A percentile compares a stretch with the other conserved stretches of the same genome.
Evolutionary conservation across 2,888 invertebrate genomes (phyloP).

Genomic region (Frankliniella fusca): DNA sequence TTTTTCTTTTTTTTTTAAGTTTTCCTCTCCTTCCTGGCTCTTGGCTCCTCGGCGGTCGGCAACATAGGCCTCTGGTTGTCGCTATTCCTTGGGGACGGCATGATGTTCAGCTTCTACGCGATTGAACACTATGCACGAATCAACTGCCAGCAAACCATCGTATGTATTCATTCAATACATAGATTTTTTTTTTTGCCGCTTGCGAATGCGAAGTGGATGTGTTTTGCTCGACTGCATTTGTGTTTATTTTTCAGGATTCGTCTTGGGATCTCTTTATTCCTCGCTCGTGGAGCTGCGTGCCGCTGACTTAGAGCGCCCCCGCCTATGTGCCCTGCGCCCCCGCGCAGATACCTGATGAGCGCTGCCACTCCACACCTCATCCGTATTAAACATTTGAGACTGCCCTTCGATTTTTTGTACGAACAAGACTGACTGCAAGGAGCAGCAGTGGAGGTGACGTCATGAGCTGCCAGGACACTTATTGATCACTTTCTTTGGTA

Average conservation of each 20-base stretch:
- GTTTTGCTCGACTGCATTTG: background rate
- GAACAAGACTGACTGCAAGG: background rate
- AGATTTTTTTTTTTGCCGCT: background rate
- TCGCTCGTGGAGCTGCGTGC: conserved; percentile 49
- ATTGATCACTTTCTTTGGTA: too few species aligned
- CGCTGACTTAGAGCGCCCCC: too few species aligned
- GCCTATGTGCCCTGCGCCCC: background rate
- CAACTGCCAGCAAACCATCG: conserved; percentile 59
- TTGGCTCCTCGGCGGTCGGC: conserved; percentile 49
- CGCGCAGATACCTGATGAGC: background rate
- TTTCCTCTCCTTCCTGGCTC: conserved; percentile 48
- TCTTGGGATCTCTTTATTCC: conserved; percentile 52
- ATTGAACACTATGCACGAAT: conserved; percentile 81
- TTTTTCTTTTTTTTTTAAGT: conserved; percentile 29
- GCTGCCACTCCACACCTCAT: background rate
- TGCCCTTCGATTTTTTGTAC: background rate
- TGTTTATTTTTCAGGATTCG: conserved; percentile 44
- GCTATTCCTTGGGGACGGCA: conserved; percentile 71
- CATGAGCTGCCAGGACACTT: too few species aligned
- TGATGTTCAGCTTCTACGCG: conserved; percentile 70
- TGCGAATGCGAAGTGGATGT: conserved; percentile 37
- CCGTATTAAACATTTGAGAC: conserved; percentile 2
- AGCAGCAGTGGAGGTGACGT: too few species aligned
- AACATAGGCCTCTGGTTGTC: conserved; percentile 84
- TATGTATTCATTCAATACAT: conserved; percentile 38